These are phyloP conservation scores for Pantherophis guttatus DNA, from an alignment of 2,113 vertebrate genomes.

Conservation along the genomic window DNA sequence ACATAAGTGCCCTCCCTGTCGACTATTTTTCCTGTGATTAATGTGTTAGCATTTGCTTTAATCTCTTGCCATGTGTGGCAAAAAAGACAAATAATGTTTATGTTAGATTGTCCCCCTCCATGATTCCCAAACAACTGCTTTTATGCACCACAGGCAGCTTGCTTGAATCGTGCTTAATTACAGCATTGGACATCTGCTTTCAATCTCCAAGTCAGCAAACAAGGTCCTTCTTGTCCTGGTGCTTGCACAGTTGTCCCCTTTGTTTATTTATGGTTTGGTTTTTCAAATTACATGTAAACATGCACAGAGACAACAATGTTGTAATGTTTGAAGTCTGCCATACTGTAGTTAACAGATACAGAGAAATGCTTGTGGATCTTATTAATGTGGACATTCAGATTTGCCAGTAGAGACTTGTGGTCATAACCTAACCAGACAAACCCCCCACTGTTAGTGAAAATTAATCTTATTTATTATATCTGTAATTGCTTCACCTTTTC, in stretches of 20 bases:
- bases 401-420: constrained; percentile 14
- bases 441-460: background rate
- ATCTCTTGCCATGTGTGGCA: constrained; percentile 65
- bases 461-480: constrained; percentile 32
- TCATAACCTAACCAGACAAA: constrained; percentile 17
- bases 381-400: constrained; percentile 30
- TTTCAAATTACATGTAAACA: constrained; percentile 65
- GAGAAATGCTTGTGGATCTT: constrained; percentile 36
- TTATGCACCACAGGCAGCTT: constrained; percentile 56
- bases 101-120: constrained; percentile 58
- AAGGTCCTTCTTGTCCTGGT: constrained; percentile 57
- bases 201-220: constrained; percentile 62
- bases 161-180: constrained; percentile 68
- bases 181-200: constrained; percentile 74
- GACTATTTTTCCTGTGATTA: constrained; percentile 65
- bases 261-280: constrained; percentile 70
- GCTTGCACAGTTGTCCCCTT: constrained; percentile 53
- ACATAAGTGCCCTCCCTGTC: constrained; percentile 56
- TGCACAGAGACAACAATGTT: constrained; percentile 50
- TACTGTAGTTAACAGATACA: constrained; percentile 10
- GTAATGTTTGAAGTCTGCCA: constrained; percentile 53
- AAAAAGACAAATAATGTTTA: constrained; percentile 73
- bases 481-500: constrained; percentile 1
- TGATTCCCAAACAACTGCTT: constrained; percentile 71
- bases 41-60: constrained; percentile 64